phyloP scores from a whole-genome alignment of 2,888 invertebrate genomes.

The Formica aserva region DNA sequence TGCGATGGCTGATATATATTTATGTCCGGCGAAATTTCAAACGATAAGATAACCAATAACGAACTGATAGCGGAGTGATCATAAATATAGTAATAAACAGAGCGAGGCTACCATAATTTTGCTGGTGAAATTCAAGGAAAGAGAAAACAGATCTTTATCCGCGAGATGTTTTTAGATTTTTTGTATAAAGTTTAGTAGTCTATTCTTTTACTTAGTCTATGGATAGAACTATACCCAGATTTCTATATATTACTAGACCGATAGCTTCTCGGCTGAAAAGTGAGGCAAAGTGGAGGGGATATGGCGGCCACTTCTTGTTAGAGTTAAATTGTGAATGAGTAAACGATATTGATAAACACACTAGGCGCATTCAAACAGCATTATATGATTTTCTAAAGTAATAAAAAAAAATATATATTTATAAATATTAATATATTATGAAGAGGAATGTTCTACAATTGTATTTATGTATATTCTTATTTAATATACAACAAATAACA shows the following conservation, averaged over 20 bases:
- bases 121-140: background rate
- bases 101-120: background rate
- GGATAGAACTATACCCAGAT: too few relatives aligned
- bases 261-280: too few relatives aligned
- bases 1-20: background rate
- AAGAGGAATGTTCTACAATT: background rate
- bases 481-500: constrained; percentile 23
- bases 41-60: constrained; percentile 18
- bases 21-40: constrained; percentile 19
- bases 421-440: constrained; percentile 6
- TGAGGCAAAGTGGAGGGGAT: too few relatives aligned
- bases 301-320: too few relatives aligned
- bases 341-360: background rate
- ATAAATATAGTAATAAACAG: background rate
- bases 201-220: too few relatives aligned
- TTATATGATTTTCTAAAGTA: background rate
- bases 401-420: constrained; percentile 12
- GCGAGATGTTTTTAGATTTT: too few relatives aligned
- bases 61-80: background rate
- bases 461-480: constrained; percentile 49
- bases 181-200: too few relatives aligned
- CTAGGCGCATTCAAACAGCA: background rate
- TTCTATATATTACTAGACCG: too few relatives aligned
- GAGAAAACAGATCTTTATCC: too few relatives aligned
- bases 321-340: too few relatives aligned